These are phyloP conservation scores for Calliphora vomitoria DNA, from an alignment of 2,888 invertebrate species.

Conservation along the genomic window DNA sequence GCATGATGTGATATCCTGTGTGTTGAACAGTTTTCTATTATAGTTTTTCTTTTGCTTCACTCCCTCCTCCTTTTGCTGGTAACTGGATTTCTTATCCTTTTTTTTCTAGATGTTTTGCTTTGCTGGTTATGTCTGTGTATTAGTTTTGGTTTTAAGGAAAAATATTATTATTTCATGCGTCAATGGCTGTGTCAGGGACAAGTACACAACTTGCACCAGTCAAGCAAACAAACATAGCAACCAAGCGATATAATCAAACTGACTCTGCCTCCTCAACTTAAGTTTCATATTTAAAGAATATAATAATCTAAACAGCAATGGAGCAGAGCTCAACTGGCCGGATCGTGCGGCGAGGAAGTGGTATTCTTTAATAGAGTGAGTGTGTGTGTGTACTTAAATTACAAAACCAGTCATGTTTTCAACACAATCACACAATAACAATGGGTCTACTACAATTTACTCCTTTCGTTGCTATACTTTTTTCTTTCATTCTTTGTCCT, in stretches of 20 bases:
- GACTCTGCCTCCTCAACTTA: constrained; percentile 37
- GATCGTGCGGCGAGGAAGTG: background rate
- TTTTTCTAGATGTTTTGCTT: background rate
- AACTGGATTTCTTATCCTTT: constrained; percentile 55
- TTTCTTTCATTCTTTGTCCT: background rate
- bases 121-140: constrained; percentile 17
- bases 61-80: constrained; percentile 8
- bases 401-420: constrained; percentile 46
- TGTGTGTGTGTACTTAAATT: constrained; percentile 54
- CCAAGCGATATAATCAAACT: constrained; percentile 58
- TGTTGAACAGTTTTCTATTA: constrained; percentile 20
- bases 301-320: constrained; percentile 55
- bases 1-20: constrained; percentile 64
- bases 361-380: constrained; percentile 43
- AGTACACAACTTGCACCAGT: constrained; percentile 55
- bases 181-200: constrained; percentile 72
- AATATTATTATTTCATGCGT: constrained; percentile 73
- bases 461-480: background rate
- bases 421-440: constrained; percentile 39
- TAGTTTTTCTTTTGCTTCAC: constrained; percentile 42
- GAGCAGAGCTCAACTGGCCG: constrained; percentile 40
- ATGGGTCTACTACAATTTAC: constrained; percentile 43
- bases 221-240: constrained; percentile 37
- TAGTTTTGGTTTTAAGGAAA: constrained; percentile 60
- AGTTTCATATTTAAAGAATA: constrained; percentile 54